A percentile compares a stretch with the other conserved stretches of the same genome.
Conservation (phyloP, 2,888 invertebrate genomes). For the Cheilosia vulpina region DNA sequence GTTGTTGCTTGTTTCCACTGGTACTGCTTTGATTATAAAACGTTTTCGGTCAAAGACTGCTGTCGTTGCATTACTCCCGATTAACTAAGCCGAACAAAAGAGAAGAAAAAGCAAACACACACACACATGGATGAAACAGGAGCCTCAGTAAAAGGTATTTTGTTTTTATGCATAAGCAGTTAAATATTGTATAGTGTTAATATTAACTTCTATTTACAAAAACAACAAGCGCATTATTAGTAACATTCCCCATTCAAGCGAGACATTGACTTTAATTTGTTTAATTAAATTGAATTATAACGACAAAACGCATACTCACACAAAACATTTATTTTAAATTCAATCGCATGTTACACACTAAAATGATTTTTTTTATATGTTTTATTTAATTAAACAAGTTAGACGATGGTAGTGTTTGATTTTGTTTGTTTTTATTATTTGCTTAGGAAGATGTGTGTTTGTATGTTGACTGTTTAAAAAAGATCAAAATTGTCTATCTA, state of each 20-base stretch:
- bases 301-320: constrained; percentile 68
- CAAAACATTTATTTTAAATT: constrained; percentile 58
- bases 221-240: constrained; percentile 63
- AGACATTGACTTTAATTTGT: constrained; percentile 28
- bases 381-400: constrained; percentile 48
- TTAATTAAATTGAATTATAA: constrained; percentile 27
- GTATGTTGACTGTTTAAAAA: constrained; percentile 67
- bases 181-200: constrained; percentile 50
- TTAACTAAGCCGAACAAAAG: constrained; percentile 19
- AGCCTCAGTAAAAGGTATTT: constrained; percentile 52
- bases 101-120: constrained; percentile 20
- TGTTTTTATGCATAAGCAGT: constrained; percentile 35
- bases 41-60: constrained; percentile 79
- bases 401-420: constrained; percentile 49
- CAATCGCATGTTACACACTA: constrained; percentile 65
- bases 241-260: constrained; percentile 55
- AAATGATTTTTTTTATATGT: constrained; percentile 36
- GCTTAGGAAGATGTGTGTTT: constrained; percentile 45
- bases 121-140: constrained; percentile 59
- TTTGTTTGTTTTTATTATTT: constrained; percentile 9
- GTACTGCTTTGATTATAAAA: constrained; percentile 81
- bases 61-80: constrained; percentile 30
- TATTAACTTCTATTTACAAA: constrained; percentile 75
- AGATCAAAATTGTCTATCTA: constrained; percentile 81
- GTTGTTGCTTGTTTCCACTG: constrained; percentile 80